Percentiles rank a stretch among this genome's conserved stretches.
phyloP scores from a whole-genome alignment of 2,888 invertebrate species.

The Aradus depressus region DNA sequence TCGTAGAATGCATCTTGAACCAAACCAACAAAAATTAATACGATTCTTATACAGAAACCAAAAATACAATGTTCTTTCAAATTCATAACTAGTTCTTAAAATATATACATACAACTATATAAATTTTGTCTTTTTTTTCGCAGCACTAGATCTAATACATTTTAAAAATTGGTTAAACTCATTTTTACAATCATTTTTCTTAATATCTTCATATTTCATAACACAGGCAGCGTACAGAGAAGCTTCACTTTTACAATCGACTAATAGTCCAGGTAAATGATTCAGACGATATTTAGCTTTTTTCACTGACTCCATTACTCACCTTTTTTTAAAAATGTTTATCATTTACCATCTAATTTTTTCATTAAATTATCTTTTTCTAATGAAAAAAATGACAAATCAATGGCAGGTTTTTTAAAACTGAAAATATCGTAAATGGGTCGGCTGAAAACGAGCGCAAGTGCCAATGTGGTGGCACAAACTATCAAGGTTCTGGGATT shows the following conservation, averaged over 20 bases:
- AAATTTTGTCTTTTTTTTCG: constrained; percentile 16
- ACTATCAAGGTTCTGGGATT: constrained; percentile 13
- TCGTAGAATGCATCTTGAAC: constrained; percentile 63
- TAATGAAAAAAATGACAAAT: too few relatives aligned
- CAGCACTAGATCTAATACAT: constrained; percentile 15
- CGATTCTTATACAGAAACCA: constrained; percentile 53
- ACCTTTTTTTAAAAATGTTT: too few relatives aligned
- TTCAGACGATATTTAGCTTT: constrained; percentile 22
- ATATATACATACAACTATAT: too few relatives aligned
- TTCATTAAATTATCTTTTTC: too few relatives aligned
- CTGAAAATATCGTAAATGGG: constrained; percentile 20
- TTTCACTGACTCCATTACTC: constrained; percentile 25
- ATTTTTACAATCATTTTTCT: constrained; percentile 23
- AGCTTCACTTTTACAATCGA: constrained; percentile 19
- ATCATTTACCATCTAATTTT: too few relatives aligned
- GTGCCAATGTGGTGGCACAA: neutral
- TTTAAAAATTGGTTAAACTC: constrained; percentile 24
- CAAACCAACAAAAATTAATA: constrained; percentile 61
- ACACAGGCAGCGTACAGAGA: constrained; percentile 23
- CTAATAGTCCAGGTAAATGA: constrained; percentile 18
- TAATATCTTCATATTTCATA: constrained; percentile 19
- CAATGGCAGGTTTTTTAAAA: neutral
- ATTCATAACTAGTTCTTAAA: too few relatives aligned
- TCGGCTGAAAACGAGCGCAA: constrained; percentile 18
- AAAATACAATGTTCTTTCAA: constrained; percentile 45